Evolutionary conservation across 2,888 invertebrate genomes (phyloP), one percentile per base, ranked within the genome.

Genomic region (Lepas anatifera): DNA sequence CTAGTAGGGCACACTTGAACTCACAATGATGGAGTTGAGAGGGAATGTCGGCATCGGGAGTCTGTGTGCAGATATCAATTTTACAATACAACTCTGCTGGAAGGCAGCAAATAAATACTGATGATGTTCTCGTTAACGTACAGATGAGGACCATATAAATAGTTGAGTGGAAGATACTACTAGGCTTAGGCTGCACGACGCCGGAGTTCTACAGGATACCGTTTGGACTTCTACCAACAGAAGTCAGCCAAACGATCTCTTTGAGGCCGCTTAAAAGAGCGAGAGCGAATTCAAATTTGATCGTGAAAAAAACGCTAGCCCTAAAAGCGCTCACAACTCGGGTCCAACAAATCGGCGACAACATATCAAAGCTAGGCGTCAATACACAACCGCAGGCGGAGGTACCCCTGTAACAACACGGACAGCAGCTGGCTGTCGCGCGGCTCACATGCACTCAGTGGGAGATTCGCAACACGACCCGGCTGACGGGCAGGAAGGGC

Each of bases 21-120:
- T 58, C 32, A 32, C 58, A 58, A 58, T 58, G 32, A 22, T 58
- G 7, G 32, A 22, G 8, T 29, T 52, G 52, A 32, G 32, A 58
- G 18, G 58, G 58, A 58, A 58, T 32, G 58, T 58, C 29, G 58
- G 32, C 29, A 32, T 29, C 29, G 25, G 32, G 58, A 29, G 22
- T 16, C 18, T 29, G 58, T 32, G 58, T 58, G 58, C 58, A 58
- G 25, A 18, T 58, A 18, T 29, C 58, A 29, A 29, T 52, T 52
- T 58, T 58, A 58, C 58, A 58, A 58, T 32, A 32, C 32, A 18
- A 32, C 16, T 58, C 58, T 58, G 58, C 58, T 2, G 18, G n/a
- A n/a, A 6, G 7, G 58, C 58, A 58, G 58, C n/a, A 58, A 58
- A 58, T 58, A 58, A 58, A 58, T 58, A 58, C 58, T 58, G 58